Evolutionary conservation across 2,888 invertebrate genomes (phyloP), one percentile per base, ranked within the genome.

Genomic region (Acrocyrtus sp.): DNA sequence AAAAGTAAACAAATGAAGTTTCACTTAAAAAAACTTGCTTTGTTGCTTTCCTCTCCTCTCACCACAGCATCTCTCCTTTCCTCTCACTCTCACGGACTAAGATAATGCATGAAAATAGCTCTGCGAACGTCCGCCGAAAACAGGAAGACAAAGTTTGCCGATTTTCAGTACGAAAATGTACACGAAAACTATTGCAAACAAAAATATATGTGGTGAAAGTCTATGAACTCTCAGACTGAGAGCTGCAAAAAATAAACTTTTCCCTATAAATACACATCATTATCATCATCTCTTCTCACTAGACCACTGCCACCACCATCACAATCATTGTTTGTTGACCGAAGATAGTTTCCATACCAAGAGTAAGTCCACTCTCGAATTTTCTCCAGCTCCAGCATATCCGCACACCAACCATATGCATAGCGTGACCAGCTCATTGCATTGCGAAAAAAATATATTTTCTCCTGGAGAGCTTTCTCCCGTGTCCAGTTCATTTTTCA

Each of bases 1-100:
- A 47, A 66, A 66, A 66, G 66, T 57, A 57, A 66, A 66, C 65
- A 66, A 66, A 66, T 66, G 66, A 66, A 66, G 66, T 66, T 66
- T 66, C 57, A 50, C 66, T 66, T 66, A 34, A 41, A 27, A 22
- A 29, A 26, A 26, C 21, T n/a, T 48, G 34, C 45, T 34, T 34
- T 34, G 34, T 34, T 34, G 34, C 34, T 34, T 12, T 34, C 12
- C 34, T 34, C 34, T 50, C 8, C 50, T 1, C 26, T 48, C 48
- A 6, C 24, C 12, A 48, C 2, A n/a, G 26, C 26, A 26, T 48
- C 48, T 48, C 53, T 21, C n/a, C n/a, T 21, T 50, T 24, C 8
- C 50, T 22, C 6, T 50, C 22, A 8, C n/a, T 19, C 21, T 22
- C 50, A 22, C 24, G n/a, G n/a, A n/a, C n/a, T n/a, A n/a, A n/a